Base-by-base conservation (phyloP, 2,113 vertebrate species). In the Burhinus bistriatus region DNA sequence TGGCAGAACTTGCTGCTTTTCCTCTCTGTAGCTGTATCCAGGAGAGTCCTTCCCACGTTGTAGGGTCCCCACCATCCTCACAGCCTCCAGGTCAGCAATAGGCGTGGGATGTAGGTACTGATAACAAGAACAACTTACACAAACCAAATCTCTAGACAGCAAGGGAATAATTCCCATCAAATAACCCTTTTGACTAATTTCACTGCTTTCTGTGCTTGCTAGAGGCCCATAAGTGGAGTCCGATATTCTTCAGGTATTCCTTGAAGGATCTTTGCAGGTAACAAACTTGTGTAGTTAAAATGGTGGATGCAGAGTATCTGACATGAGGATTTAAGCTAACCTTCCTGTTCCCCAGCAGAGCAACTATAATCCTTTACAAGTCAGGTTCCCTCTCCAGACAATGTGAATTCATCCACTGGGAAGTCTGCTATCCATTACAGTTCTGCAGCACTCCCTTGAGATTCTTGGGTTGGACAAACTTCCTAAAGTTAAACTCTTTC, bases 81-180 rank as follows among this genome's bases (percentile, higher is more conserved):
- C 36, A 77, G 61, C 15, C 30, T 32, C 34, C 2, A 1, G 29
- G 15, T 26, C 40, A 62, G 55, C 0, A 0, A 32, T 9, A 87
- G 47, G 65, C 2, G 1, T 8, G 2, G 12, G 29, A 58, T 15
- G 32, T 40, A 51, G 15, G 25, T 32, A 61, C 15, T 22, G 36
- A 27, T 20, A 61, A 80, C 17, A 58, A 78, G 36, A 71, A 75
- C 32, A 89, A 42, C 9, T 86, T 52, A 77, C 9, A 70, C 11
- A 92, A 90, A 66, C 17, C 45, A 68, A 72, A 75, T 9, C 27
- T 83, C n/a, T 30, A 44, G 30, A 92, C 91, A 91, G 36, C 20
- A 77, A 83, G 32, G 15, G 38, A 79, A n/a, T 78, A 57, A 69
- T 42, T 79, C 30, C 19, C n/a, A 92, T 38, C n/a, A 79, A 78